These are phyloP conservation scores for Ancistrus triradiatus DNA, from an alignment of 2,113 vertebrate species.

Conservation along the genomic window DNA sequence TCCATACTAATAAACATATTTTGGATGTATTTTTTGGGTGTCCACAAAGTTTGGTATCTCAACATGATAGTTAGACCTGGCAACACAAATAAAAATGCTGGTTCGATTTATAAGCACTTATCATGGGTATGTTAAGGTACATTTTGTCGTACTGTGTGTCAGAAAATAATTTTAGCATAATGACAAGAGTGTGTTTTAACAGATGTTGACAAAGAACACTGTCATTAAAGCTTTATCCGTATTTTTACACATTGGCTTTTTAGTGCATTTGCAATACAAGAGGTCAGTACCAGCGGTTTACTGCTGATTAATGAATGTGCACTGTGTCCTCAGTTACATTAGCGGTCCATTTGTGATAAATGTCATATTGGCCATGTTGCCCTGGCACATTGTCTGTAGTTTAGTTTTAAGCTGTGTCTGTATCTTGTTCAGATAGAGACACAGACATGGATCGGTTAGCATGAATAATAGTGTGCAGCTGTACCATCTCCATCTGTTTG, in stretches of 20 bases:
- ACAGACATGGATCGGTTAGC: background rate
- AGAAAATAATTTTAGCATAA: too few species aligned
- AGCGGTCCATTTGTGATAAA: constrained; percentile 3
- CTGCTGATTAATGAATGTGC: constrained; percentile 24
- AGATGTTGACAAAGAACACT: background rate
- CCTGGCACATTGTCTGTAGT: background rate
- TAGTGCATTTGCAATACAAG: background rate
- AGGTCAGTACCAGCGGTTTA: background rate
- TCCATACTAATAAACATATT: too few species aligned
- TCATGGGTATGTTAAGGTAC: too few species aligned
- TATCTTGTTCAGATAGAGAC: constrained; percentile 8
- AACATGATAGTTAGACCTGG: too few species aligned
- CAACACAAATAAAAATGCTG: too few species aligned
- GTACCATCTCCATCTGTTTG: constrained; percentile 44
- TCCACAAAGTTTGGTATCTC: too few species aligned
- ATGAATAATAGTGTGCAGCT: constrained; percentile 30
- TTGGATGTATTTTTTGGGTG: too few species aligned
- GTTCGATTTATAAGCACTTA: too few species aligned
- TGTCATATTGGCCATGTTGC: background rate
- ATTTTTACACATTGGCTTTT: constrained; percentile 15
- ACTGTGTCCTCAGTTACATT: background rate
- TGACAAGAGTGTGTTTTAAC: too few species aligned
- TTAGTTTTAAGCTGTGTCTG: constrained; percentile 1
- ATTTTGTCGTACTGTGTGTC: too few species aligned
- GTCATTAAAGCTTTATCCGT: background rate